Percentiles rank a stretch among this genome's conserved stretches.
These are phyloP conservation scores for Sebastes oblongus DNA, from an alignment of 2,797 vertebrate genomes.

Conservation along the genomic window DNA sequence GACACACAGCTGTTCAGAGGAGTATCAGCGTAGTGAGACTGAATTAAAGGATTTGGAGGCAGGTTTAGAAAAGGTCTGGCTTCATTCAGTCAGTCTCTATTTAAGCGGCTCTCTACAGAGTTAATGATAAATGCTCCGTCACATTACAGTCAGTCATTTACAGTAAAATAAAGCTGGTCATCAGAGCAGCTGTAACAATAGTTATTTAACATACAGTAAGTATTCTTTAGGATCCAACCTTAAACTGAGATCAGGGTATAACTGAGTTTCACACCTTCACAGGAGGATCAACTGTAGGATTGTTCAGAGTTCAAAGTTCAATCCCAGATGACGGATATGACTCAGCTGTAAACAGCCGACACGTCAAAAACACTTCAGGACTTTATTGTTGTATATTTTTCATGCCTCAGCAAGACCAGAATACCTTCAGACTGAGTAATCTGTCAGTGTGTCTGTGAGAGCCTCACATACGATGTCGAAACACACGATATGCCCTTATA, in stretches of 20 bases:
- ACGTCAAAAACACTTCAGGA: neutral
- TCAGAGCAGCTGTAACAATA: neutral
- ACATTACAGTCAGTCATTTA: neutral
- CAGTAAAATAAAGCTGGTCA: neutral
- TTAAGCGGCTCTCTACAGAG: neutral
- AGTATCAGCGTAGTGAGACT: too few species aligned
- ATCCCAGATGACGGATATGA: neutral
- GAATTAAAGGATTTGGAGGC: too few species aligned
- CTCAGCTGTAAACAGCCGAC: neutral
- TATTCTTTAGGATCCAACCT: neutral
- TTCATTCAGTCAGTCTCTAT: too few species aligned
- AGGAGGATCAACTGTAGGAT: neutral
- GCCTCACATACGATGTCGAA: neutral
- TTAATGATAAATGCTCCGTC: neutral
- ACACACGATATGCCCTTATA: neutral
- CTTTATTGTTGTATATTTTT: neutral
- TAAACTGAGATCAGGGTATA: neutral
- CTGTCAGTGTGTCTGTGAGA: neutral
- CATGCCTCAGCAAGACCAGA: neutral
- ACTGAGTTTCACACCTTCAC: neutral
- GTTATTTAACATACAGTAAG: neutral
- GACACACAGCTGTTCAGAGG: too few species aligned
- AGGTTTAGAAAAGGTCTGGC: too few species aligned
- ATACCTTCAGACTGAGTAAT: neutral
- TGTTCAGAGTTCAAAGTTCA: too few species aligned